Conservation (phyloP, 2,797 vertebrate species). For the Sebastolobus altivelis region DNA sequence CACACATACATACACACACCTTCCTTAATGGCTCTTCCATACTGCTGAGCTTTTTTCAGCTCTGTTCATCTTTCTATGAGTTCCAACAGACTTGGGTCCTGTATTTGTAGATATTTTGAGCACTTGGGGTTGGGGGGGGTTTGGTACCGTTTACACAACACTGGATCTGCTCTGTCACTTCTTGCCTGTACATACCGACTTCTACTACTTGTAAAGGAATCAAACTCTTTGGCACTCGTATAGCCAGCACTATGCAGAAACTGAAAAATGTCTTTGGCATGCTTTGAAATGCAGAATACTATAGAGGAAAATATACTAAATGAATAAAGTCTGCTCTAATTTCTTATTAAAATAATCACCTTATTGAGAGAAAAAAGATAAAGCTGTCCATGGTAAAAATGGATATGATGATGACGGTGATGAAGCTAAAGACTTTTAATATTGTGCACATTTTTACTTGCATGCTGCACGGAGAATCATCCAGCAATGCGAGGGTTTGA, state of each 20-base stretch:
- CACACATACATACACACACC: constrained; percentile 9
- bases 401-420: constrained; percentile 49
- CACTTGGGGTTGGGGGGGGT: constrained; percentile 52
- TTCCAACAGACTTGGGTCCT: constrained; percentile 53
- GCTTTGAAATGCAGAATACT: constrained; percentile 89
- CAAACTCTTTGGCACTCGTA: constrained; percentile 81
- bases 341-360: constrained; percentile 73
- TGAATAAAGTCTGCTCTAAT: constrained; percentile 76
- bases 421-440: constrained; percentile 68
- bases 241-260: constrained; percentile 90
- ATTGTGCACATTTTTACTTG: constrained; percentile 84
- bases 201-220: constrained; percentile 81
- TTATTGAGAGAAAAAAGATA: constrained; percentile 56
- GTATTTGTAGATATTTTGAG: constrained; percentile 81
- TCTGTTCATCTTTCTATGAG: constrained; percentile 67
- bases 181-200: constrained; percentile 82
- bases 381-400: constrained; percentile 56
- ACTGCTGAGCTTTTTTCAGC: constrained; percentile 70
- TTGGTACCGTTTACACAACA: constrained; percentile 73
- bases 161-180: constrained; percentile 79
- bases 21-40: constrained; percentile 66
- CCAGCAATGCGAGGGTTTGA: constrained; percentile 57
- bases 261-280: constrained; percentile 84
- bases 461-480: constrained; percentile 85
- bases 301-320: constrained; percentile 81